Evolutionary conservation across 2,797 vertebrate species (phyloP).

Genomic region (Gymnothorax javanicus): DNA sequence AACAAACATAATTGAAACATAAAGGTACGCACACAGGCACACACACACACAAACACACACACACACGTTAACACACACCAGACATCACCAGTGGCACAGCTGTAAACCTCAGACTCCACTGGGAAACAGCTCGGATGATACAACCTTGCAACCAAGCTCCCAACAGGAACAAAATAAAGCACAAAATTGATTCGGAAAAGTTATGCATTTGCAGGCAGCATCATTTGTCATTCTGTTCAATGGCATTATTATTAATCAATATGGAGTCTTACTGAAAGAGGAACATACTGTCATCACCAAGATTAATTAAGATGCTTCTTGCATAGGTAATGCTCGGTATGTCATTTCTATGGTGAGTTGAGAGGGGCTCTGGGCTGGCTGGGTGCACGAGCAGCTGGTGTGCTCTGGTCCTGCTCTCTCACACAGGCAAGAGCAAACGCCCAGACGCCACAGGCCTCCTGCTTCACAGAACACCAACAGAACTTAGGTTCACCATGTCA

Average conservation of each 20-base stretch:
- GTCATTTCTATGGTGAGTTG: conserved; percentile 55
- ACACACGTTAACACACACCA: background rate
- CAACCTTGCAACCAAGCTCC: conserved; percentile 10
- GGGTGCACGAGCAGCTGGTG: conserved; percentile 13
- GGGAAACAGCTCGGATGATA: conserved; percentile 7
- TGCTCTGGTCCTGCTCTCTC: conserved; percentile 1
- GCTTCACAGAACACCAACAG: background rate
- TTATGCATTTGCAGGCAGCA: conserved; percentile 32
- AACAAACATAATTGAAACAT: no score
- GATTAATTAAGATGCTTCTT: conserved; percentile 51
- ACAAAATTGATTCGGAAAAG: conserved; percentile 16
- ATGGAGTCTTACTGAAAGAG: conserved; percentile 68
- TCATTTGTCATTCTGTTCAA: conserved; percentile 72
- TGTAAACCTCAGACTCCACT: background rate
- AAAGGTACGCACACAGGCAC: background rate
- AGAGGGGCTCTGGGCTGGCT: conserved; percentile 9
- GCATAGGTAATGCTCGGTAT: conserved; percentile 49
- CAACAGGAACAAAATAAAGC: conserved; percentile 2
- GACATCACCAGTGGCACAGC: background rate
- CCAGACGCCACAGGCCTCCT: background rate
- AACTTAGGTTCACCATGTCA: background rate
- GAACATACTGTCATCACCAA: conserved; percentile 51
- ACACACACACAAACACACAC: background rate
- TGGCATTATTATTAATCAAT: conserved; percentile 76
- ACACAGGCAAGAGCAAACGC: background rate